A percentile compares a stretch with the other conserved stretches of the same genome.
Conservation (phyloP, 2,888 invertebrate genomes). For the Drosophila helvetica region DNA sequence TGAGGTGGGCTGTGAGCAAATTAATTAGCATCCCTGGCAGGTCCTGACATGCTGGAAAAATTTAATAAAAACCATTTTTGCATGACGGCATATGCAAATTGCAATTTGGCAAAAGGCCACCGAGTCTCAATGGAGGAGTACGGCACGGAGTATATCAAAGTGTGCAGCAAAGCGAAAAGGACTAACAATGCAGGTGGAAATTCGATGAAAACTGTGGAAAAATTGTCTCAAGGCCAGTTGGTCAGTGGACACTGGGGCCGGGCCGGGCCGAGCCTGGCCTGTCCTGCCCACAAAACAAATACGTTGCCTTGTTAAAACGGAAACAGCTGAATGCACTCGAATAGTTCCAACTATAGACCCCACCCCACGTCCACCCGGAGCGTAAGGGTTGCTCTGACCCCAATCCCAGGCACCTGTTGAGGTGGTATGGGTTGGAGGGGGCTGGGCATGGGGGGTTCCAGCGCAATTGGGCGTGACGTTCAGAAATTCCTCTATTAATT, state of each 20-base stretch:
- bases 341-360: constrained; percentile 10
- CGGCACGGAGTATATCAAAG: constrained; percentile 59
- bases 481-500: constrained; percentile 77
- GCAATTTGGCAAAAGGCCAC: constrained; percentile 26
- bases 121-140: constrained; percentile 7
- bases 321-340: constrained; percentile 72
- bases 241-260: constrained; percentile 53
- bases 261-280: too few species aligned
- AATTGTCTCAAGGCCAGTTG: constrained; percentile 72
- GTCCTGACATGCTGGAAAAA: constrained; percentile 36
- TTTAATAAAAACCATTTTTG: constrained; percentile 70
- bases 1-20: constrained; percentile 44
- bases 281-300: constrained; percentile 21
- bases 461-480: constrained; percentile 52
- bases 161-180: constrained; percentile 59
- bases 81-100: constrained; percentile 80
- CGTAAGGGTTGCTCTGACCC: constrained; percentile 43
- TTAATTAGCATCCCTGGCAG: constrained; percentile 64
- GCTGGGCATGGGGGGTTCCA: neutral
- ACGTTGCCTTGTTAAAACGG: constrained; percentile 69
- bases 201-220: constrained; percentile 32
- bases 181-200: constrained; percentile 43
- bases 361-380: too few species aligned
- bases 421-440: constrained; percentile 6
- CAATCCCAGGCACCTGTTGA: constrained; percentile 65